Conservation (phyloP, 2,113 vertebrate genomes). For the Neolamprologus brichardi region DNA sequence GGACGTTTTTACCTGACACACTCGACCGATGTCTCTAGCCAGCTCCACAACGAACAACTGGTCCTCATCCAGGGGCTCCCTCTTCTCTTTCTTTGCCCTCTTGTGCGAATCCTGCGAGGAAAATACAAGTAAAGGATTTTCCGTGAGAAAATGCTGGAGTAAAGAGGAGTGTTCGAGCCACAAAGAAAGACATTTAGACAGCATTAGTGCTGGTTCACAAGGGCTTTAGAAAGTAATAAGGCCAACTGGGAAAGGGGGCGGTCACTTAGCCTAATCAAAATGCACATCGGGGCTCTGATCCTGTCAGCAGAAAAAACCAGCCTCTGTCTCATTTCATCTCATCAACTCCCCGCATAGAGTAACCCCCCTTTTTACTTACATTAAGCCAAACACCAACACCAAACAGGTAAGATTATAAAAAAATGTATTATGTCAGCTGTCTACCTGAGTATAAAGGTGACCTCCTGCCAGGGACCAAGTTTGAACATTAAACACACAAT, state of each 20-base stretch:
- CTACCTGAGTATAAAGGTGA: neutral
- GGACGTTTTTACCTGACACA: conserved; percentile 64
- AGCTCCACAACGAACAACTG: conserved; percentile 71
- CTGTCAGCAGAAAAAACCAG: conserved; percentile 10
- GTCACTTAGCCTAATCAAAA: conserved; percentile 35
- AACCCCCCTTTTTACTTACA: neutral
- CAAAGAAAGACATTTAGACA: neutral
- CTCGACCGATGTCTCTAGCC: conserved; percentile 67
- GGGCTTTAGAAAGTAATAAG: neutral
- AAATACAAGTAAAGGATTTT: neutral
- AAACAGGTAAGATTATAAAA: neutral
- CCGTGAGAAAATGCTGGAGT: neutral
- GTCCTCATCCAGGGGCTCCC: conserved; percentile 65
- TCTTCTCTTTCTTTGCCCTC: conserved; percentile 56
- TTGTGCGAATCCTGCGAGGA: conserved; percentile 65
- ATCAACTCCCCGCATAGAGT: neutral
- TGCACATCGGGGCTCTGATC: conserved; percentile 15
- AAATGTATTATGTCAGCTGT: neutral
- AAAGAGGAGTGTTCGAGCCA: neutral
- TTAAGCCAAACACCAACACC: neutral
- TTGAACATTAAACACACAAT: neutral
- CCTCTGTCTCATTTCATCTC: neutral
- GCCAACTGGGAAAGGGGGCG: neutral
- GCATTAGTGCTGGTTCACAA: neutral
- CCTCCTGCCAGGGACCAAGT: neutral